phyloP scores from a whole-genome alignment of 2,113 vertebrate genomes.

The Uria lomvia region DNA sequence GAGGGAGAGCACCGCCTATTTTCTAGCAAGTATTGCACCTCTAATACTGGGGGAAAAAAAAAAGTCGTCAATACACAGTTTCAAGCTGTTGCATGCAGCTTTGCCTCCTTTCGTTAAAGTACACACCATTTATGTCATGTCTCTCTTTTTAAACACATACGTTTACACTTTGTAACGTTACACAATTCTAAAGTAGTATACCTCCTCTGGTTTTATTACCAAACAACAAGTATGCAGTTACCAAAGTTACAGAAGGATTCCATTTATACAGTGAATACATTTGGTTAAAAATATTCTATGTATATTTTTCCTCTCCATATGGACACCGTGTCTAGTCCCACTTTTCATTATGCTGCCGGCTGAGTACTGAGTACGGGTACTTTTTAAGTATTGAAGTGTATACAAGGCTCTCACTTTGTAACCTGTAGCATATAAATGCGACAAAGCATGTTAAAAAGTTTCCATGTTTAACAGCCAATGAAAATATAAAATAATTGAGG shows the following conservation, averaged over 20 bases:
- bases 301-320: conserved; percentile 91
- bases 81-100: conserved; percentile 83
- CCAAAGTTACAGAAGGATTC: conserved; percentile 85
- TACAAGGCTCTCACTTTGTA: conserved; percentile 99
- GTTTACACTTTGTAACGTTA: conserved; percentile 79
- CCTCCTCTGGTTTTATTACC: conserved; percentile 80
- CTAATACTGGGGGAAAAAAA: conserved; percentile 75
- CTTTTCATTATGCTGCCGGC: conserved; percentile 98
- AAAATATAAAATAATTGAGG: conserved; percentile 79
- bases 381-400: conserved; percentile 98
- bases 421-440: conserved; percentile 99
- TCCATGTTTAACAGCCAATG: conserved; percentile 86
- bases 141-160: conserved; percentile 73
- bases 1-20: conserved; percentile 56
- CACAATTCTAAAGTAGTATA: conserved; percentile 82
- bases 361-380: conserved; percentile 98
- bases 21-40: conserved; percentile 86
- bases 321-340: conserved; percentile 96
- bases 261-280: conserved; percentile 84
- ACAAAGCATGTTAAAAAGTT: conserved; percentile 99
- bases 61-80: conserved; percentile 73
- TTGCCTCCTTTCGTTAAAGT: conserved; percentile 59
- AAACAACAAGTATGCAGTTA: conserved; percentile 81
- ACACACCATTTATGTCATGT: conserved; percentile 74
- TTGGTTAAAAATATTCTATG: conserved; percentile 84